Evolutionary conservation across 2,888 invertebrate genomes (phyloP).

Genomic region (Dinocampus coccinellae): DNA sequence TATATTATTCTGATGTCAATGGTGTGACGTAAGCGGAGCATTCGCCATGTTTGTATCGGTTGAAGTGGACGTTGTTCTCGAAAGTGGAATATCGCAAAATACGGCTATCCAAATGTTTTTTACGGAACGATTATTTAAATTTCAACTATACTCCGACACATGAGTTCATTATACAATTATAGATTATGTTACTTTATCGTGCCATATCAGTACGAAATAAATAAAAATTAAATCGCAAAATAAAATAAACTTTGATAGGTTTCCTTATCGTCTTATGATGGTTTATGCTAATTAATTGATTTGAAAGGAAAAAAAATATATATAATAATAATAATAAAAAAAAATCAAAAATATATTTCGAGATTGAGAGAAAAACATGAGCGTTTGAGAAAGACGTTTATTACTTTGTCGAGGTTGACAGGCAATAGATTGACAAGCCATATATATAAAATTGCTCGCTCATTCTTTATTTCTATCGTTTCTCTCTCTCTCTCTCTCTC

Average conservation of each 20-base stretch:
- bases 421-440: neutral
- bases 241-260: neutral
- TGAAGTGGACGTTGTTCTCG: slow-evolving; percentile 4
- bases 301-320: too few species aligned
- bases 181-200: neutral
- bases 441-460: neutral
- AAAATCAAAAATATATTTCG: neutral
- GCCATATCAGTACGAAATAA: neutral
- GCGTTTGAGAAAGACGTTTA: neutral
- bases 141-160: neutral
- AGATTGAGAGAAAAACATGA: neutral
- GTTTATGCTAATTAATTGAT: slow-evolving; percentile 18
- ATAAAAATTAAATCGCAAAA: neutral
- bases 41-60: slow-evolving; percentile 24
- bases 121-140: neutral
- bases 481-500: neutral
- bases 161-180: neutral
- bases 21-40: neutral
- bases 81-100: neutral
- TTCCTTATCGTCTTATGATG: slow-evolving; percentile 14
- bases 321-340: neutral
- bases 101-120: neutral
- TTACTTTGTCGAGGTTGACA: neutral
- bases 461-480: neutral
- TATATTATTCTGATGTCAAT: neutral